phyloP scores from a whole-genome alignment of 2,797 vertebrate genomes.

The Chaetophractus vellerosus region DNA sequence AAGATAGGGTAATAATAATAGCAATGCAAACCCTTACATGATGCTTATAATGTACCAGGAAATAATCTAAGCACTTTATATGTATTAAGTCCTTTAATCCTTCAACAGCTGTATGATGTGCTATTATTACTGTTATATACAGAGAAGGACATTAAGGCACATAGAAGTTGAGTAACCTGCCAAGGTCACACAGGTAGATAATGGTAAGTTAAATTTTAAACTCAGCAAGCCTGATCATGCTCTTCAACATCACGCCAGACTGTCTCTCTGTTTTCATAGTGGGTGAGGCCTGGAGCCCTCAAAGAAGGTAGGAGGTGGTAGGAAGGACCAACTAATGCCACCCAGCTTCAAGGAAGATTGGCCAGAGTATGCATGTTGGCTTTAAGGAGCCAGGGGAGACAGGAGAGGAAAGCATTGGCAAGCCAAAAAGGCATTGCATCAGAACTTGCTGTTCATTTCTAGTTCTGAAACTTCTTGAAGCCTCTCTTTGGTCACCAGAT shows the following conservation, averaged over 20 bases:
- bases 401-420: neutral
- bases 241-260: neutral
- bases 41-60: neutral
- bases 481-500: slow-evolving; percentile 61
- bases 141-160: neutral
- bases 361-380: neutral
- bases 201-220: neutral
- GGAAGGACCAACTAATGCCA: neutral
- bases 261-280: neutral
- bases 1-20: slow-evolving; percentile 33
- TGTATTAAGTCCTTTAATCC: neutral
- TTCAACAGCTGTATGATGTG: neutral
- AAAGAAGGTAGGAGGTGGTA: neutral
- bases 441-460: slow-evolving; percentile 62
- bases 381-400: slow-evolving; percentile 39
- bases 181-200: neutral
- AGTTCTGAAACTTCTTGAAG: slow-evolving; percentile 53
- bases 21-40: neutral
- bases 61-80: slow-evolving; percentile 15
- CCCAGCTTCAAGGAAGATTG: neutral
- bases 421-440: neutral
- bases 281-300: neutral
- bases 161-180: neutral
- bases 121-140: neutral
- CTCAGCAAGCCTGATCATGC: neutral